Evolutionary conservation across 2,888 invertebrate species (phyloP), one percentile per base, ranked within the genome.

Genomic region (Chrysolina oricalcia): DNA sequence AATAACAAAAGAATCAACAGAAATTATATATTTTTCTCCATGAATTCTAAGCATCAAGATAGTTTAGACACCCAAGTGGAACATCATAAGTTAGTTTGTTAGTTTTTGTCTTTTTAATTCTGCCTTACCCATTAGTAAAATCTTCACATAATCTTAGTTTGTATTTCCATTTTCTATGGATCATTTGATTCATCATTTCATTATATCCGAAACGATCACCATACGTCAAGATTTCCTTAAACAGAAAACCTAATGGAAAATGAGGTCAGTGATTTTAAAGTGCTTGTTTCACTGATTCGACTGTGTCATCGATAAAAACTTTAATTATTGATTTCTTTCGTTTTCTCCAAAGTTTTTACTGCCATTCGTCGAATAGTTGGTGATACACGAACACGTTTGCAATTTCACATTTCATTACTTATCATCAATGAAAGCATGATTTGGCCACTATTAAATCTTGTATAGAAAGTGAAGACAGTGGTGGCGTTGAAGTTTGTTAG

Each of bases 301-400:
- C 59, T 35, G 59, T 27, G 35, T n/a, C 59, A 35, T 27, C 59
- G 17, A 35, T 59, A 59, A 59, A 59, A 59, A 59, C 59, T 23
- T 59, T 17, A 35, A 59, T 59, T 59, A 59, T 15, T 59, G 35
- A 35, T 11, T 13, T 59, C 27, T 35, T 53, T 53, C 59, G 59
- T 59, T 59, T 59, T 59, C 59, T 59, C 59, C 59, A 35, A 59
- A 59, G 59, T 27, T 59, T 59, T 59, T 59, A 59, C 9, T n/a
- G 59, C n/a, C 13, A 59, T 27, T 27, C 35, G n/a, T 23, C 15
- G 27, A 59, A 59, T 59, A 27, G 59, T 59, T 59, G 59, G 59
- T 27, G 17, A 59, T 59, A 59, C 59, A 59, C 59, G 59, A 59
- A 27, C 23, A 23, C 35, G 59, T 9, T 59, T 23, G 27, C 59